A percentile compares a stretch with the other conserved stretches of the same genome.
Conservation (phyloP, 2,888 invertebrate genomes). For the Nymphalis urticae region DNA sequence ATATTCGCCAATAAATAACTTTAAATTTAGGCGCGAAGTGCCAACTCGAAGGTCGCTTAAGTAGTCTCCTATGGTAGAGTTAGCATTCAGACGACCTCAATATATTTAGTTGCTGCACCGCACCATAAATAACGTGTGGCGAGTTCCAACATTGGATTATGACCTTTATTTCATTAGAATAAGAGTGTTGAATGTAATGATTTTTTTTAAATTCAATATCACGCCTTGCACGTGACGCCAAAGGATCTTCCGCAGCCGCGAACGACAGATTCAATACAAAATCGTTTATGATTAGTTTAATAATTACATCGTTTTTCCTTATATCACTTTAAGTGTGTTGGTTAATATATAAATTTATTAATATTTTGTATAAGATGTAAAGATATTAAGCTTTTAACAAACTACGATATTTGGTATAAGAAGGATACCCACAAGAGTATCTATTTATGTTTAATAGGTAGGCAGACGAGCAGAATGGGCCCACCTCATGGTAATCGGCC, state of each 20-base stretch:
- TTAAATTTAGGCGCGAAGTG: constrained; percentile 11
- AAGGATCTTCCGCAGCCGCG: constrained; percentile 44
- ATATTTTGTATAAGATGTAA: background rate
- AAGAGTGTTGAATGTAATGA: constrained; percentile 29
- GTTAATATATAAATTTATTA: background rate
- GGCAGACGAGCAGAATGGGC: no score
- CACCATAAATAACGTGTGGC: constrained; percentile 28
- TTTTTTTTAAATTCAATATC: constrained; percentile 37
- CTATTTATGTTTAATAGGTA: no score
- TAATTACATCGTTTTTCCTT: constrained; percentile 25
- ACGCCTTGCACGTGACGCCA: constrained; percentile 29
- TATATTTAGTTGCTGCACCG: constrained; percentile 30
- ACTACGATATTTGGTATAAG: no score
- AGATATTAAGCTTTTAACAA: no score
- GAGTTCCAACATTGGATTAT: constrained; percentile 17
- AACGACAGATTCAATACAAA: constrained; percentile 15
- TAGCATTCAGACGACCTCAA: constrained; percentile 34
- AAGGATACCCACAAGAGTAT: no score
- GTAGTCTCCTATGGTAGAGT: constrained; percentile 15
- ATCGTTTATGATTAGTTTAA: constrained; percentile 29
- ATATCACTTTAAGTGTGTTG: constrained; percentile 5
- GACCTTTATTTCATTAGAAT: constrained; percentile 30
- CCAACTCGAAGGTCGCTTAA: constrained; percentile 22
- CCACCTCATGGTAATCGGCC: no score
- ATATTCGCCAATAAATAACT: background rate